Evolutionary conservation across 1,140 invertebrate genomes (phyloP).

Genomic region (Orchestia grillus): DNA sequence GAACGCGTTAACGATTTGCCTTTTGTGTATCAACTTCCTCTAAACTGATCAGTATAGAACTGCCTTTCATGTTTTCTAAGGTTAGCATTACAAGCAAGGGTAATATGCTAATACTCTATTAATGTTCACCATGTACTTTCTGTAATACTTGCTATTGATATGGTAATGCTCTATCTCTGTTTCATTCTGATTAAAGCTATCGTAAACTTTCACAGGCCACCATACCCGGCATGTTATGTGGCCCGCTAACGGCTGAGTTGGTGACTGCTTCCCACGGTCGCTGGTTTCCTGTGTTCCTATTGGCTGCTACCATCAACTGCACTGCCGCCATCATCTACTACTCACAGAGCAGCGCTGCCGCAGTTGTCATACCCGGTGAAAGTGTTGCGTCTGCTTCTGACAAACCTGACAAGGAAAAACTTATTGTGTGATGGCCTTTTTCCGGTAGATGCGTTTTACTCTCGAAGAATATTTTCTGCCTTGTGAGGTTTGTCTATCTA

Average conservation of each 20-base stretch:
- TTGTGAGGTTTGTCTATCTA: neutral
- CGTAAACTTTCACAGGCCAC: constrained; percentile 75
- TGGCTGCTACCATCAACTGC: constrained; percentile 82
- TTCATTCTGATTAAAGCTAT: too few species aligned
- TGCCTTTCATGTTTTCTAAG: too few species aligned
- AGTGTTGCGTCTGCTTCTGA: neutral
- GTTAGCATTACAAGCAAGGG: too few species aligned
- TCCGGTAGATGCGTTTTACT: neutral
- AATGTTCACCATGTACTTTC: too few species aligned
- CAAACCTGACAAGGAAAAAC: neutral
- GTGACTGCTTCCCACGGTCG: constrained; percentile 80
- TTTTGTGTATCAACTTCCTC: too few species aligned
- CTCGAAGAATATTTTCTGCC: neutral
- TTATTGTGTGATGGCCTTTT: constrained; percentile 5
- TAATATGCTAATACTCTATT: too few species aligned
- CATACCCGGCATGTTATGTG: constrained; percentile 83
- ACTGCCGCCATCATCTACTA: constrained; percentile 84
- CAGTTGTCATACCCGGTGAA: constrained; percentile 32
- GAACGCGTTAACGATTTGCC: too few species aligned
- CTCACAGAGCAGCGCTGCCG: constrained; percentile 79
- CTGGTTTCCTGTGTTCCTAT: constrained; percentile 84
- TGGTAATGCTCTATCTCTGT: too few species aligned
- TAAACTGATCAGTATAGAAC: too few species aligned
- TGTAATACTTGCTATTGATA: too few species aligned
- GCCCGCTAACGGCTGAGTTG: constrained; percentile 83